Evolutionary conservation across 2,113 vertebrate genomes (phyloP), one percentile per base, ranked within the genome.

Genomic region (Larimichthys polyactis): DNA sequence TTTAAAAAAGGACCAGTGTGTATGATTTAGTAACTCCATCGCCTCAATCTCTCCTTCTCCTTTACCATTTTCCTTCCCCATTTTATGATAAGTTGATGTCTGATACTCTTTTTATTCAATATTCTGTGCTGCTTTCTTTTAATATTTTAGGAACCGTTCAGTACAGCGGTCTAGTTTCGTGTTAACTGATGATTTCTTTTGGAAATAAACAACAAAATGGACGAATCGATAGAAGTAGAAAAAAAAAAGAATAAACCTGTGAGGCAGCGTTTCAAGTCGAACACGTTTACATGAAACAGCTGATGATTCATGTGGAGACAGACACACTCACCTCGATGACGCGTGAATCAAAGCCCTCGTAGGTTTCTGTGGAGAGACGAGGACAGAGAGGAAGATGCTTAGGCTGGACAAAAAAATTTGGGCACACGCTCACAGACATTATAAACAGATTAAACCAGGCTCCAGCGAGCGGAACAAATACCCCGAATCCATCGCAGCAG

Each of bases 271-370:
- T 32, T 32, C 29, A 32, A 32, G 4, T 32, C 4, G 29, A 32
- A 32, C 29, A 32, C 32, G 0, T 24, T 3, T 4, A 62, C 32
- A 44, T 12, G 4, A 52, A 43, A n/a, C 48, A 4, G 19, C 4
- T 17, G 48, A 55, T 69, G 44, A 75, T 5, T 36, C 12, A 1
- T n/a, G 15, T 65, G 32, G 24, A 57, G 55, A 65, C 46, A 58
- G 58, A 75, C 87, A 44, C 2, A 66, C 97, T 95, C 93, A 99
- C 98, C 97, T 99, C 97, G 68, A 99, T 96, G 85, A 99, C 90
- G 62, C 96, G 95, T 4, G 96, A 87, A 83, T 99, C 97, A 91
- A 99, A 99, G 78, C 96, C 95, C 75, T 97, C 95, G 0, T 97
- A 99, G 0, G 96, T 98, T 95, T 99, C 98, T 99, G 95, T 60